A percentile compares a stretch with the other conserved stretches of the same genome.
Conservation (phyloP, 2,797 vertebrate species). For the Neosilurus mollespiculum region DNA sequence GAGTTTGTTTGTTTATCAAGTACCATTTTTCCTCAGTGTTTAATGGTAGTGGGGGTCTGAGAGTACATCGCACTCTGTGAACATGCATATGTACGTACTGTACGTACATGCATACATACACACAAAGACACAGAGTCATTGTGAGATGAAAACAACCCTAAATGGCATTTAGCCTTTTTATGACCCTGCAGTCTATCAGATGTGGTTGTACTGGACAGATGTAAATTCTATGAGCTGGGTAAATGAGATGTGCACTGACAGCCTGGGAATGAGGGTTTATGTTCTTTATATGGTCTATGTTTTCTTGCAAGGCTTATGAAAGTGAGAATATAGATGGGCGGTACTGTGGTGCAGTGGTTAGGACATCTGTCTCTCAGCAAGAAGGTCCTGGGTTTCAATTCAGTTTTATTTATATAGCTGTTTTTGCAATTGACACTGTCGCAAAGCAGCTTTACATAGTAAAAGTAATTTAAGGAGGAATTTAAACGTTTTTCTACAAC, state of each 20-base stretch:
- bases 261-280: constrained; percentile 14
- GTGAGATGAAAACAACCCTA: constrained; percentile 58
- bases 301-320: constrained; percentile 30
- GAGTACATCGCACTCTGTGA: constrained; percentile 42
- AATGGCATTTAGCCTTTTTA: constrained; percentile 66
- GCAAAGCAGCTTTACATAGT: no score
- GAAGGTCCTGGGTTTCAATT: no score
- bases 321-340: neutral
- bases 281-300: constrained; percentile 24
- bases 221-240: constrained; percentile 31
- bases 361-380: no score
- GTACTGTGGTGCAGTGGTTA: no score
- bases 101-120: neutral
- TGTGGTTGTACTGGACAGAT: constrained; percentile 42
- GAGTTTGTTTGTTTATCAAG: constrained; percentile 56
- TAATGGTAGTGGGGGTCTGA: constrained; percentile 19
- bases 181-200: constrained; percentile 60
- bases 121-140: constrained; percentile 26
- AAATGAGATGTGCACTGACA: constrained; percentile 6
- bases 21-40: constrained; percentile 46
- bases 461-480: no score
- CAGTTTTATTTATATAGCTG: no score
- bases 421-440: no score
- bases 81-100: neutral
- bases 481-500: no score